Evolutionary conservation across 2,113 vertebrate species (phyloP).

Genomic region (Pluvianellus socialis): DNA sequence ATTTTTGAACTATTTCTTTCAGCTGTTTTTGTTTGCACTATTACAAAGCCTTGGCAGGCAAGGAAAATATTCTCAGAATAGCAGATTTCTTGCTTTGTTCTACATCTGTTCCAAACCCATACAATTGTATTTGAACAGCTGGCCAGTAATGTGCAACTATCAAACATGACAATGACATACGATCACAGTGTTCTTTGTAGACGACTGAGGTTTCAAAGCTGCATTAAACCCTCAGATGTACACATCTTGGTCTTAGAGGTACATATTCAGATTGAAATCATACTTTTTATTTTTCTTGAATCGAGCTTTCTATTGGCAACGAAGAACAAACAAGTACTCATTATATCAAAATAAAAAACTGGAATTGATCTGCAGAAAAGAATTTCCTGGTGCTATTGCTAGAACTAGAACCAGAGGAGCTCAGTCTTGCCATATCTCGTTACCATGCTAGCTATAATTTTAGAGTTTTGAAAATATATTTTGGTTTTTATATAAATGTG

Average conservation of each 20-base stretch:
- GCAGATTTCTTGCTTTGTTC: constrained; percentile 40
- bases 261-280: neutral
- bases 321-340: neutral
- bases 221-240: neutral
- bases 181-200: neutral
- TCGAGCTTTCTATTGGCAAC: neutral
- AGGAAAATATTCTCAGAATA: constrained; percentile 40
- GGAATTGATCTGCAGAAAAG: constrained; percentile 6
- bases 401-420: neutral
- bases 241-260: neutral
- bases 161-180: neutral
- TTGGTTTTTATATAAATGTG: neutral
- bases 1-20: constrained; percentile 19
- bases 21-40: constrained; percentile 46
- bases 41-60: constrained; percentile 39
- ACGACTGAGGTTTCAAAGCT: constrained; percentile 2
- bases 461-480: neutral
- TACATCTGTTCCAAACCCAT: constrained; percentile 31
- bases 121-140: constrained; percentile 54
- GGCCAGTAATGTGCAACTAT: neutral
- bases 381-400: constrained; percentile 10
- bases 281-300: constrained; percentile 22
- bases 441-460: neutral
- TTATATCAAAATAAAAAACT: constrained; percentile 1
- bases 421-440: neutral